Base-by-base conservation (phyloP, 2,888 invertebrate species). In the Ecliptopera silaceata region DNA sequence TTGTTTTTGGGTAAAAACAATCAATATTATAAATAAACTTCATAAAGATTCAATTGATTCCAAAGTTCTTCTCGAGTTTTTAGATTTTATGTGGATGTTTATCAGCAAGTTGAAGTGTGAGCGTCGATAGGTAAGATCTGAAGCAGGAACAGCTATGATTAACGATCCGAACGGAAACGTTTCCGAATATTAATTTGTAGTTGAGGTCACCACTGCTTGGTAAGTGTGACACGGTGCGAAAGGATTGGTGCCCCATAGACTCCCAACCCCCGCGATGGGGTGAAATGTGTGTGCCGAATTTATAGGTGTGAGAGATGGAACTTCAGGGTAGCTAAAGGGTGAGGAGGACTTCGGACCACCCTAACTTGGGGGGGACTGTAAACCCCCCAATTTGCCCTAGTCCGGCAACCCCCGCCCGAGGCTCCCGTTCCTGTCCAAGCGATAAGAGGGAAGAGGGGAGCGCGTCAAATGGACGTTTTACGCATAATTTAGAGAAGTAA, bases 401-500 rank as follows among this genome's bases (percentile, higher is more conserved):
- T 90, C 90, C 90, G 84, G 90, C 88, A 66, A 82, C 87, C 88
- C 84, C 90, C 88, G 88, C 88, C 88, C 83, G 82, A 77, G 85
- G 86, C 87, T 78, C 87, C 82, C 86, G 86, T 82, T 86, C 80
- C 90, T 90, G 90, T 89, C 90, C 90, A 89, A 88, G 88, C 90
- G 89, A 90, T 90, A 90, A 90, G 90, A 90, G 89, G 86, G 85
- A 84, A 89, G 89, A 89, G 89, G 88, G 86, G 89, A 80, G 88
- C 83, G 84, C 88, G 88, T 88, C 91, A 91, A 91, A 91, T 91
- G 91, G 91, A 91, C 91, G 91, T 91, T 92, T 92, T 91, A 92
- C 91, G 92, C 92, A 92, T 92, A 92, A 92, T 92, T 92, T 92
- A 91, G 90, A 90, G 86, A 88, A 89, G 89, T 89, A 91, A 92